Percentiles rank a stretch among this genome's conserved stretches.
Conservation (phyloP, 2,888 invertebrate species). For the Spodoptera exigua region DNA sequence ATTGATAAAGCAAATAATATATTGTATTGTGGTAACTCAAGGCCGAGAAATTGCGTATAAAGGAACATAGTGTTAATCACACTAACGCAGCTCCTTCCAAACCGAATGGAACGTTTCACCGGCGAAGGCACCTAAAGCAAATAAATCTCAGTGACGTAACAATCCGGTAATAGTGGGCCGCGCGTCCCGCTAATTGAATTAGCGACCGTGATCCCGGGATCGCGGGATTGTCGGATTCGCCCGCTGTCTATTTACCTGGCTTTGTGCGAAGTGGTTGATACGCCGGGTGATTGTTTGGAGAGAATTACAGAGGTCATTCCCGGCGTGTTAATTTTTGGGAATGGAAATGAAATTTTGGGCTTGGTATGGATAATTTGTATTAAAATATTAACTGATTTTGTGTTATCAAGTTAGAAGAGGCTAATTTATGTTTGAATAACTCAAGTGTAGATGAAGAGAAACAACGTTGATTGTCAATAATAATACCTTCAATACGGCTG, state of each 20-base stretch:
- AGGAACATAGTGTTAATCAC: slow-evolving; percentile 9
- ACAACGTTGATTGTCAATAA: no score
- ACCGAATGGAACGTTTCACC: slow-evolving; percentile 40
- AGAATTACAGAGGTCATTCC: slow-evolving; percentile 29
- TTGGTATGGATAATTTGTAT: not conserved
- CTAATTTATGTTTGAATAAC: no score
- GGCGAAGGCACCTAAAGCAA: slow-evolving; percentile 54
- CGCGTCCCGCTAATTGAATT: slow-evolving; percentile 70
- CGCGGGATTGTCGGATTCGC: slow-evolving; percentile 58
- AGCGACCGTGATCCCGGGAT: slow-evolving; percentile 66
- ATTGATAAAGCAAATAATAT: no score
- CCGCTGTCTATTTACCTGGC: slow-evolving; percentile 64
- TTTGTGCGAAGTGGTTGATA: slow-evolving; percentile 54
- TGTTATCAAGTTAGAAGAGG: not conserved
- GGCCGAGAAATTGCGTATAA: not conserved
- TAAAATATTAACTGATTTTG: not conserved
- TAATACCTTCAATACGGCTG: no score
- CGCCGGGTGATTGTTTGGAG: slow-evolving; percentile 38
- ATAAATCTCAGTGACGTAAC: slow-evolving; percentile 71
- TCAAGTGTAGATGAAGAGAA: no score
- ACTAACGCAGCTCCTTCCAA: slow-evolving; percentile 3
- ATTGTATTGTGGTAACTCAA: not conserved
- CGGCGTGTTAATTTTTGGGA: slow-evolving; percentile 13
- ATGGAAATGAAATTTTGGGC: not conserved
- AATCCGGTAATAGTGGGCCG: slow-evolving; percentile 65